phyloP scores from a whole-genome alignment of 2,113 vertebrate species.

The Pygoscelis antarcticus region DNA sequence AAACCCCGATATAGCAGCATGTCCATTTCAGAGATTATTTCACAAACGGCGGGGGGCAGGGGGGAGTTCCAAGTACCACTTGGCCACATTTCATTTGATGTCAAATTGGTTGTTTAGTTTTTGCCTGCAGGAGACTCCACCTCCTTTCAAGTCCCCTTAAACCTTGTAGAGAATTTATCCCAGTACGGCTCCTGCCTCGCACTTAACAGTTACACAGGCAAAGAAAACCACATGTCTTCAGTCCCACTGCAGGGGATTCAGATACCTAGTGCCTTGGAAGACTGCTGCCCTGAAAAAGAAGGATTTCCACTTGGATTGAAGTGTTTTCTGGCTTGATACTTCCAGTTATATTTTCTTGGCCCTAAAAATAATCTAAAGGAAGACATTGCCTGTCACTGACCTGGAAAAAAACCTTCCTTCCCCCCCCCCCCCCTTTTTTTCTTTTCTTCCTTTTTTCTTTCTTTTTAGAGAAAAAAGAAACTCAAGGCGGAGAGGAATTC shows the following conservation, averaged over 20 bases:
- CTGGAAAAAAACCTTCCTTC: not conserved
- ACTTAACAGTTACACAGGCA: not conserved
- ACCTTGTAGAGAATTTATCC: not conserved
- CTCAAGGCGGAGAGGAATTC: not conserved
- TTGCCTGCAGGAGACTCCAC: constrained; percentile 23
- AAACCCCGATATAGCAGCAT: not conserved
- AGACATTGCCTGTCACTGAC: not conserved
- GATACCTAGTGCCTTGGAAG: not conserved
- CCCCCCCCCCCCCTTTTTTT: not conserved
- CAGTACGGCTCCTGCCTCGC: not conserved
- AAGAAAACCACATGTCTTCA: not conserved
- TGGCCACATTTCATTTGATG: not conserved
- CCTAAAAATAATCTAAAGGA: not conserved
- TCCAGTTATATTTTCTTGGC: not conserved
- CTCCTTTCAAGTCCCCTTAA: constrained; percentile 32
- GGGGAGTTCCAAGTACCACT: not conserved
- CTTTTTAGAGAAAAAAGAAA: not conserved
- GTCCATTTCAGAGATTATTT: not conserved
- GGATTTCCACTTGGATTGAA: not conserved
- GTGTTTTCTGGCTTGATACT: not conserved
- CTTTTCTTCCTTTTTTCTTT: not conserved
- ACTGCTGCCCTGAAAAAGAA: not conserved
- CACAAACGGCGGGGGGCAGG: too few species aligned
- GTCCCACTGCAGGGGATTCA: not conserved
- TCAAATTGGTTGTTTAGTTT: constrained; percentile 19